Base-by-base conservation (phyloP, 92 coral and sea anemone species). In the Meandrina meandrites region DNA sequence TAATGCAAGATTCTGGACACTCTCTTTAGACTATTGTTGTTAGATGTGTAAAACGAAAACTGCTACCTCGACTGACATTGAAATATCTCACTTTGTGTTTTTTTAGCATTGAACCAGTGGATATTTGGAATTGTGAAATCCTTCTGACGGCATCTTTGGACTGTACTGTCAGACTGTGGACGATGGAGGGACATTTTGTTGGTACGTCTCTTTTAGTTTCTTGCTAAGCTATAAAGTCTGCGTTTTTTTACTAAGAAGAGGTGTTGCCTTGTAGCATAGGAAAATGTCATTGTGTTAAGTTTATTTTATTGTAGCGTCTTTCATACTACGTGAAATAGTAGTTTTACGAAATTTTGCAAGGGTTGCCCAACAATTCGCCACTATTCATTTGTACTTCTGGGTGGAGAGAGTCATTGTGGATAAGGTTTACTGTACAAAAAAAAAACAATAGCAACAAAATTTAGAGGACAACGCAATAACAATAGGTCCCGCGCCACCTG, bases 91-190 rank as follows among this genome's bases (percentile, higher is more conserved):
- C 21, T 34, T 72, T 83, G 78, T 58, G 8, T 75, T 48, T 89
- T n/a, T 88, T 32, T 76, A 95, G 99, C 77, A 81, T 97, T 77
- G 99, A 97, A 78, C 90, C 96, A 48, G 94, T 95, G 3, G 98
- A 97, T 56, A 84, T 92, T 18, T 93, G 81, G 83, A 57, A 84
- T 34, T 36, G 89, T 85, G 87, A 91, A 87, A 88, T 88, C 37
- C 53, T 97, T 13, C 56, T 97, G 76, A 95, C 99, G 18, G 89
- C 98, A 2, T 97, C 99, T 4, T 69, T 93, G 2, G 99, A 97
- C 83, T 95, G 96, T 81, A 97, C 98, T 7, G 99, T 97, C 22
- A 85, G 99, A 42, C 90, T 94, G 42, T 97, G 99, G 99, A 97
- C 99, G 1, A 85, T 95, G 93, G 92, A 95, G 8, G 99, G 99